Evolutionary conservation across 2,113 vertebrate species (phyloP).

Genomic region (Capra hircus): DNA sequence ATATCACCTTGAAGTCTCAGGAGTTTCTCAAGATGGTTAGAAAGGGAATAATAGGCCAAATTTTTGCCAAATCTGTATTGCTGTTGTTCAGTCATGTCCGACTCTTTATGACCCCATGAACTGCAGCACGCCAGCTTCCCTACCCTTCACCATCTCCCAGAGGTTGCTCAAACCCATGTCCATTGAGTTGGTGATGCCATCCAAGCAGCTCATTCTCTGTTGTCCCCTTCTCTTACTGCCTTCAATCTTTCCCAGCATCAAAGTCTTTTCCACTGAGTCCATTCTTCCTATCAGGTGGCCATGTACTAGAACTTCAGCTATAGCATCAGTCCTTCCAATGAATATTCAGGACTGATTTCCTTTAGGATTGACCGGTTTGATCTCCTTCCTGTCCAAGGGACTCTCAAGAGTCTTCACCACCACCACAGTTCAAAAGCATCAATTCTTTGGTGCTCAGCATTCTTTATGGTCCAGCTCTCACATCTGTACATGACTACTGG

Average conservation of each 20-base stretch:
- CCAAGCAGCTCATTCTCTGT: neutral
- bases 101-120: neutral
- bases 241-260: neutral
- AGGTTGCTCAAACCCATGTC: neutral
- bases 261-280: neutral
- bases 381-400: neutral
- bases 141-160: neutral
- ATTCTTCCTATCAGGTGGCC: neutral
- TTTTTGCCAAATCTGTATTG: neutral
- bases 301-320: neutral
- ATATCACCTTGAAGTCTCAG: neutral
- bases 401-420: neutral
- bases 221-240: neutral
- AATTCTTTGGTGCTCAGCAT: neutral
- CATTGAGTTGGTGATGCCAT: neutral
- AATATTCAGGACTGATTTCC: neutral
- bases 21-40: neutral
- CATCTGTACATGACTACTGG: neutral
- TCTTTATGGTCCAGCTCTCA: neutral
- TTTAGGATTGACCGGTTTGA: neutral
- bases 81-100: neutral
- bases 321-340: neutral
- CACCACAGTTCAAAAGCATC: neutral
- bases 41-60: neutral
- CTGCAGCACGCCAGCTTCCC: neutral